Base-by-base conservation (phyloP, 2,113 vertebrate genomes). In the Pachyramphus minor region DNA sequence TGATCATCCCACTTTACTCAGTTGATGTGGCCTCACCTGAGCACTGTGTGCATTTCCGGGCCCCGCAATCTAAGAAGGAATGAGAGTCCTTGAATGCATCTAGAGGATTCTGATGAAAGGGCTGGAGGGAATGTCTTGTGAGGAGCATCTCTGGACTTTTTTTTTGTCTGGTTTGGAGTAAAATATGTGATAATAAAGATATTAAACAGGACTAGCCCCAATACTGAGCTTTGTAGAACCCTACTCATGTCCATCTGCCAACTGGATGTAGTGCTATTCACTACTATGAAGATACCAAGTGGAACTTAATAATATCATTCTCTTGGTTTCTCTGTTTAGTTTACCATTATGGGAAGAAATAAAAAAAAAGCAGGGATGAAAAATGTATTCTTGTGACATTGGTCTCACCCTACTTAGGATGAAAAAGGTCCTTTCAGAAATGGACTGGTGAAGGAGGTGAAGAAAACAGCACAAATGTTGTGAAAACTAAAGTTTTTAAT, bases 11-110 rank as follows among this genome's bases (percentile, higher is more conserved):
- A 11, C 27, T 78, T 13, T 12, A 42, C 7, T 42, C 35, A 49
- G n/a, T 4, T 1, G 1, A 3, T 55, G 22, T 2, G 15, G 12
- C 15, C 63, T 71, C 24, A 52, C 4, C 20, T 13, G 11, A 55
- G 59, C 47, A 14, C 41, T 37, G 11, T n/a, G 20, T 37, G 14
- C 21, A 30, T 31, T 25, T 66, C 37, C 42, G 25, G 9, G 12
- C 5, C 14, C 30, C 30, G 47, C 2, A 30, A 8, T 47, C 13
- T 47, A 6, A 31, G 39, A 55, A 28, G 14, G 20, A 31, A 7
- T 47, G 20, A 31, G 28, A 44, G 27, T 35, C 7, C 33, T 49
- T 19, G 9, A 42, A 16, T 23, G 2, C 1, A 1, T 56, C 23
- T 18, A 56, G 31, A 55, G 4, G 16, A 56, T 7, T 6, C 23